Evolutionary conservation across 2,888 invertebrate species (phyloP), one percentile per base, ranked within the genome.

Genomic region (Ariolimax columbianus): DNA sequence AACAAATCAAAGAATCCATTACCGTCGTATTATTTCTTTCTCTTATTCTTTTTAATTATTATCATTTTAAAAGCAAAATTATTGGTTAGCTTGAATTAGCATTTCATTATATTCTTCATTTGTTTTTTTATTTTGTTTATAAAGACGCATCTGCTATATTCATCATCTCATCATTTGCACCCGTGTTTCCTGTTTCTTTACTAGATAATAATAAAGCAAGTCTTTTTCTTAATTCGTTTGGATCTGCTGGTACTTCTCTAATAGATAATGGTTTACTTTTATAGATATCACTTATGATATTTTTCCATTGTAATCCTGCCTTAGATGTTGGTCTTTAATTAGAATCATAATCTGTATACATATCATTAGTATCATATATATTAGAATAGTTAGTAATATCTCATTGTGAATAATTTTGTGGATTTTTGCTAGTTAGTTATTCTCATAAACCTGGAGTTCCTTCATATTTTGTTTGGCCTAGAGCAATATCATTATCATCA

Each of bases 351-450:
- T 72, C 26, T 26, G 19, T 9, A 72, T 72, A 40, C 38, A 40
- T 40, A 3, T 23, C 7, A 72, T 72, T 72, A 72, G 40, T 40
- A 72, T 38, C 38, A 40, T 72, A 11, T 72, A 72, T 72, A 11
- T 66, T 66, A 33, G 66, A 38, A 72, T 72, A 40, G 26, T 40
- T 72, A 40, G 19, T 23, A 40, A 33, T 36, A 0, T 75, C 75
- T n/a, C n/a, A n/a, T 75, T 51, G 17, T 23, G 75, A 51, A 75
- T 75, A 75, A 51, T 75, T 75, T 75, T 75, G 30, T 33, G 75
- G 75, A 51, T 51, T 23, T 51, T 75, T 51, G 23, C 75, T 75
- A 51, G 51, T 75, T 75, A 75, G 33, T 75, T 51, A 51, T 33
- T 75, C 33, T n/a, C 14, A 75, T 30, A 75, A 51, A 33, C 75